Evolutionary conservation across 2,113 vertebrate genomes (phyloP).

Genomic region (Stegostoma tigrinum): DNA sequence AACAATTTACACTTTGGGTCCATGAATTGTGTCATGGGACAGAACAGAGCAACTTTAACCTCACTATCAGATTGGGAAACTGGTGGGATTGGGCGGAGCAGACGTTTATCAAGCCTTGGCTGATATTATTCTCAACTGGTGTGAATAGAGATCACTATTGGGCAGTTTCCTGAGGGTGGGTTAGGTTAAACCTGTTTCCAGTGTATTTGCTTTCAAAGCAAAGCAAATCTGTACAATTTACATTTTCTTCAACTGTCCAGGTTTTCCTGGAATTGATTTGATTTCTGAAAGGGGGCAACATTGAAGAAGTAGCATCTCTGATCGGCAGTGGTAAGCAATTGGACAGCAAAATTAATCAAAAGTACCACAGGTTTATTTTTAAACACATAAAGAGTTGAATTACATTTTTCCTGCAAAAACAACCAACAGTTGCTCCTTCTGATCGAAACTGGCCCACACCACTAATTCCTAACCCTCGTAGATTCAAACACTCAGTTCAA

Average conservation of each 20-base stretch:
- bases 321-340: neutral
- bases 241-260: neutral
- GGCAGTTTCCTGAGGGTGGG: neutral
- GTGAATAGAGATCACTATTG: neutral
- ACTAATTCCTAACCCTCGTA: neutral
- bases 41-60: neutral
- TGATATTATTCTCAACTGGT: neutral
- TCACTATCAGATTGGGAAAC: neutral
- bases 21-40: neutral
- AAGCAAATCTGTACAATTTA: neutral
- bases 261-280: neutral
- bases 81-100: neutral
- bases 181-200: neutral
- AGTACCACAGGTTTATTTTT: neutral
- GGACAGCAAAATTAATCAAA: neutral
- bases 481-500: neutral
- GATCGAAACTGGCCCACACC: too few relatives aligned
- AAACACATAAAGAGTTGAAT: neutral
- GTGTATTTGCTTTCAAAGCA: neutral
- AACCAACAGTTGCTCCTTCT: neutral
- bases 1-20: neutral
- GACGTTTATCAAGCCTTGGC: neutral
- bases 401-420: neutral
- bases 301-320: neutral
- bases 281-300: neutral